Evolutionary conservation across 92 coral and sea anemone species (phyloP), one percentile per base, ranked within the genome.

Genomic region (Epizoanthus illoricatus): DNA sequence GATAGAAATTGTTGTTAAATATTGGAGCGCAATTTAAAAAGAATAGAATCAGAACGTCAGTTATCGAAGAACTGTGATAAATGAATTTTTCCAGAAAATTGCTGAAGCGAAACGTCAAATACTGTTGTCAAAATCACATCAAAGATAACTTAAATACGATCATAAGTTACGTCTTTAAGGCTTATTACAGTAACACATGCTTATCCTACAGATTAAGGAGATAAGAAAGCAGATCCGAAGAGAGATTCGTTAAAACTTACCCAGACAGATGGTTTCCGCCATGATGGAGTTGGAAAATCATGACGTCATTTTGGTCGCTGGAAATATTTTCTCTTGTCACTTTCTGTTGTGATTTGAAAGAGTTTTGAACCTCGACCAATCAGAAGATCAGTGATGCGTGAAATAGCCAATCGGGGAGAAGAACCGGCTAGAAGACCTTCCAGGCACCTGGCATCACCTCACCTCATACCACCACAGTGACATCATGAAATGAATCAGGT

Each of bases 261-360:
- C 82, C 71, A 42, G 49, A 78, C 42, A 61, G 71, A 61, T 16
- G 57, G 40, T 45, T 20, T 66, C 82, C 82, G 82, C 82, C 82
- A 78, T 78, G 82, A 63, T 78, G 71, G 71, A 63, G 65, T 10
- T 75, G 17, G 65, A 43, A 73, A 78, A 63, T 18, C 71, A 78
- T 78, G 82, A 78, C 82, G 82, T 78, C 82, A 78, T 78, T 78
- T 78, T 42, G 23, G 16, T 62, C 61, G 23, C 33, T 43, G 41
- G 42, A 20, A 20, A 18, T 64, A 61, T 76, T 13, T 78, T 63
- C 67, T 63, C 55, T 19, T 75, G 71, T 63, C 82, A 63, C 41
- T 63, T 63, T 78, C 59, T 62, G 71, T 78, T 62, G 43, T 16
- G 47, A 58, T 40, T 64, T 58, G 43, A 8, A 43, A 45, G 47